A percentile compares a stretch with the other conserved stretches of the same genome.
These are phyloP conservation scores for Theodoxus fluviatilis DNA, from an alignment of 2,888 invertebrate species.

Conservation along the genomic window DNA sequence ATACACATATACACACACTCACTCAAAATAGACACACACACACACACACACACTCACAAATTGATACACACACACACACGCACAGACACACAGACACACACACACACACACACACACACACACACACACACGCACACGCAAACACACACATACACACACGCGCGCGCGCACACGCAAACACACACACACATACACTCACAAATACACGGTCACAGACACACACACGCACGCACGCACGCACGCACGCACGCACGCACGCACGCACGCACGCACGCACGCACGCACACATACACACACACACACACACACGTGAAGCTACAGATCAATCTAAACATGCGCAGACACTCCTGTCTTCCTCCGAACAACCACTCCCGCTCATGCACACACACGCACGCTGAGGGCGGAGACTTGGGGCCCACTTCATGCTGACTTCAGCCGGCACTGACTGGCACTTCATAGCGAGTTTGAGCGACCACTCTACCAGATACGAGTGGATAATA, in stretches of 20 bases:
- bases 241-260: not conserved
- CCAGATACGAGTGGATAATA: too few species aligned
- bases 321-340: too few species aligned
- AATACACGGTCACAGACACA: not conserved
- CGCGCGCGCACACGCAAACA: slow-evolving; percentile 6
- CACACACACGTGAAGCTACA: too few species aligned
- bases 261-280: not conserved
- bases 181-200: slow-evolving; percentile 5
- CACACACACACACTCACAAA: slow-evolving; percentile 8
- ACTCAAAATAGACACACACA: not conserved
- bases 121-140: slow-evolving; percentile 2
- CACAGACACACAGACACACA: slow-evolving; percentile 9
- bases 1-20: not conserved
- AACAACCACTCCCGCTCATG: too few species aligned
- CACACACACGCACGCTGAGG: too few species aligned
- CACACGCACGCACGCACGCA: not conserved
- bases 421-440: too few species aligned
- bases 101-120: slow-evolving; percentile 11
- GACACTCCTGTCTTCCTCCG: too few species aligned
- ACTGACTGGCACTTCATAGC: too few species aligned
- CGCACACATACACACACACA: slow-evolving; percentile 12
- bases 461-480: too few species aligned
- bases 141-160: slow-evolving; percentile 3
- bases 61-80: not conserved
- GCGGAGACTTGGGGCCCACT: too few species aligned